Evolutionary conservation across 2,113 vertebrate genomes (phyloP).

Genomic region (Macrotis lagotis): DNA sequence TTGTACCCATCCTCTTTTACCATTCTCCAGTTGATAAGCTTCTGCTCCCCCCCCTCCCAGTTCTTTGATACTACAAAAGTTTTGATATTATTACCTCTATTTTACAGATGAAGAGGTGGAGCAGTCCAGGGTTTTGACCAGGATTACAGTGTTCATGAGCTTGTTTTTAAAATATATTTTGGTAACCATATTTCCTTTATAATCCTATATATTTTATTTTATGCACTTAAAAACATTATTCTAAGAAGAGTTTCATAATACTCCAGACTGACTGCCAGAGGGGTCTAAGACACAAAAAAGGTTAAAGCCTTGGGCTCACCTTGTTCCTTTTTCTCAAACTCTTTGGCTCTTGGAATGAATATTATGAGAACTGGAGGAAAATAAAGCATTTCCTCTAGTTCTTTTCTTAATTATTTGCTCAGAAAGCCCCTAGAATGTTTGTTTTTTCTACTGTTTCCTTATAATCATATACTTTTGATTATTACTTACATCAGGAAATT

Average conservation of each 20-base stretch:
- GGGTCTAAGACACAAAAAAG: not conserved
- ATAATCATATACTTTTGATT: not conserved
- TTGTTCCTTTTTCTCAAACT: not conserved
- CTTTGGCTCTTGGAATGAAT: not conserved
- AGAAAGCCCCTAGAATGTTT: not conserved
- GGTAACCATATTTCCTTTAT: not conserved
- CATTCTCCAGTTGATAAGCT: not conserved
- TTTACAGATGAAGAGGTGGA: not conserved
- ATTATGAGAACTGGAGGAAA: conserved; percentile 17
- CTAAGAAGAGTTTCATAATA: not conserved
- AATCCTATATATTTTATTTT: not conserved
- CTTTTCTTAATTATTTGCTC: not conserved
- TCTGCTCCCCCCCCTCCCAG: too few species aligned
- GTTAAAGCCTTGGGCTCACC: not conserved
- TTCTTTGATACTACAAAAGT: too few species aligned
- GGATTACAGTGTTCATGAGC: not conserved
- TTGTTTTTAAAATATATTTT: not conserved
- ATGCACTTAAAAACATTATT: not conserved
- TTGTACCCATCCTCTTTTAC: not conserved
- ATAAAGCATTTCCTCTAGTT: not conserved
- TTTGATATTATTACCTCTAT: not conserved
- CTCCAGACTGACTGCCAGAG: not conserved
- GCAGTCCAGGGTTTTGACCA: not conserved
- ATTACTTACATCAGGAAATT: conserved; percentile 25
- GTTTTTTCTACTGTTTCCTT: not conserved